These are phyloP conservation scores for Drepana falcataria DNA, from an alignment of 2,888 invertebrate genomes.

Conservation along the genomic window DNA sequence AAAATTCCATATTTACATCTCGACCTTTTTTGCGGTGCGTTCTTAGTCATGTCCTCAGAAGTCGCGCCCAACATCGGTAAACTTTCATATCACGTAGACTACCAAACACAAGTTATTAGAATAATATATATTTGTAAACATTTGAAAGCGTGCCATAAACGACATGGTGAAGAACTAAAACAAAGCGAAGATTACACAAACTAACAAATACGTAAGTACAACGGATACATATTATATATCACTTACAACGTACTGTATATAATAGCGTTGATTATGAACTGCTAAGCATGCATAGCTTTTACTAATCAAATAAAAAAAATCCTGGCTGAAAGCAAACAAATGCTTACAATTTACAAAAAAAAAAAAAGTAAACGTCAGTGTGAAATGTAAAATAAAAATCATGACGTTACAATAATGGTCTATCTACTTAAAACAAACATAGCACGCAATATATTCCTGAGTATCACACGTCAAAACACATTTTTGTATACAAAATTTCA, in stretches of 20 bases:
- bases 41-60: not conserved
- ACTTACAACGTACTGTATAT: constrained; percentile 57
- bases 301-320: constrained; percentile 40
- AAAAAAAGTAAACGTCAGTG: constrained; percentile 32
- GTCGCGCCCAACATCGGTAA: too few species aligned
- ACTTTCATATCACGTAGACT: constrained; percentile 48
- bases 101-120: constrained; percentile 54
- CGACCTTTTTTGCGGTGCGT: not conserved
- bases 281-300: constrained; percentile 77
- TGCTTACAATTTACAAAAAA: constrained; percentile 78
- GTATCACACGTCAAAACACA: constrained; percentile 41
- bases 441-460: constrained; percentile 45
- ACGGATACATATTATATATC: constrained; percentile 68
- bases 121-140: constrained; percentile 63
- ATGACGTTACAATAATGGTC: constrained; percentile 31
- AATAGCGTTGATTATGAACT: constrained; percentile 70
- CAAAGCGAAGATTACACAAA: constrained; percentile 55
- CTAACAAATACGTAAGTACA: constrained; percentile 75
- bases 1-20: not conserved
- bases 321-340: constrained; percentile 75
- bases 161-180: constrained; percentile 53
- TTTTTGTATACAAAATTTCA: constrained; percentile 18
- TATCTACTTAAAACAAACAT: constrained; percentile 21
- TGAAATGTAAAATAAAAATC: constrained; percentile 18
- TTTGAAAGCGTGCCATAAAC: constrained; percentile 75